Evolutionary conservation across 2,888 invertebrate species (phyloP), one percentile per base, ranked within the genome.

Genomic region (Heliconius erato): DNA sequence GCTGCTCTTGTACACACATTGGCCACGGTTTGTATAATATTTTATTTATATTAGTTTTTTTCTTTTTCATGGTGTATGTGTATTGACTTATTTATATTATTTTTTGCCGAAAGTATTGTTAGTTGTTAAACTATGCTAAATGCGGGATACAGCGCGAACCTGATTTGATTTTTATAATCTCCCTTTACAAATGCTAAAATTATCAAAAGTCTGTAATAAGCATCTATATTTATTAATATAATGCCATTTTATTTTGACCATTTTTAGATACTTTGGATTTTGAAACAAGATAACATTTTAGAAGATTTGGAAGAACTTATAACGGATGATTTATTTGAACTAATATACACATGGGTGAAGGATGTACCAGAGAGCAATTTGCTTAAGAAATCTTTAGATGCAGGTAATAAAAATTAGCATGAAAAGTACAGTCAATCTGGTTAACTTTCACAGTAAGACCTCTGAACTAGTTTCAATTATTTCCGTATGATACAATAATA

Each of bases 371-470:
- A 97, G 69, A 97, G 97, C 81, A 97, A 97, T 80, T 97, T 98
- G 2, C 94, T 99, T 79, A 99, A 99, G 93, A 97, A 97, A 88
- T 97, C 98, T 0, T 96, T 99, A n/a, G 98, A 99, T 93, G 97
- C 98, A 80, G 92, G 96, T 96, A 87, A 91, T 92, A 16, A 16
- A 89, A 69, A 28, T 74, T 54, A n/a, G 35, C 19, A 74, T n/a
- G 54, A 74, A 26, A 23, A 9, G n/a, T 32, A 40, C 2, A 11
- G 40, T 11, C 40, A 11, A 40, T 40, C 40, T 40, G 40, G 40
- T 40, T 40, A 40, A 40, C 40, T 40, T 40, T 40, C 40, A 40
- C 40, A 40, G 2, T 40, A 11, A 11, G 40, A 40, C 40, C 40
- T 40, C 2, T 40, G 40, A 40, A 40, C 11, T 40, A 40, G 40